Evolutionary conservation across 2,797 vertebrate species (phyloP).

Genomic region (Podarcis lilfordi): DNA sequence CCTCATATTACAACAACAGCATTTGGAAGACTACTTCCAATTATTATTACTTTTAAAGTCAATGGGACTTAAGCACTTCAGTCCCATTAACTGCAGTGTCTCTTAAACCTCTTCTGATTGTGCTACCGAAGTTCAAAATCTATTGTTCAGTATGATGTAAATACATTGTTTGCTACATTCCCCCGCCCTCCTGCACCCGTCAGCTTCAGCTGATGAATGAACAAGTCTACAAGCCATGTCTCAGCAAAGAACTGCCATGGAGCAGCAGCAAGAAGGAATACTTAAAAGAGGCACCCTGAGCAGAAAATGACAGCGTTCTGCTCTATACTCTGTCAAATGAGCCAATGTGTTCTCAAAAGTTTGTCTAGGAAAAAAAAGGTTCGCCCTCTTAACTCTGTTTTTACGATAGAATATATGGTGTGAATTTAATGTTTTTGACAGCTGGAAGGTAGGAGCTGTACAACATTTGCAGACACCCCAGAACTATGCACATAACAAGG

Average conservation of each 20-base stretch:
- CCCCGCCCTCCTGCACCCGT: neutral
- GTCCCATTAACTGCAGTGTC: neutral
- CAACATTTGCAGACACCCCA: neutral
- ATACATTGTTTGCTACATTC: neutral
- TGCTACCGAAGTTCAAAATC: no score
- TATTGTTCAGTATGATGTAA: neutral
- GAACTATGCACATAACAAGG: neutral
- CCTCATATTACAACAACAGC: neutral
- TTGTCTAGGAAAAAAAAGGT: neutral
- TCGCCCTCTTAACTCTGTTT: neutral
- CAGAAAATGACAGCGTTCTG: conserved; percentile 4
- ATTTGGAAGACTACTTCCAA: neutral
- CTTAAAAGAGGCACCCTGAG: neutral
- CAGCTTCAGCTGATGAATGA: neutral
- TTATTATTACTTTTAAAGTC: neutral
- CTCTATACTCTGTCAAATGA: neutral
- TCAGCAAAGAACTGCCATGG: neutral
- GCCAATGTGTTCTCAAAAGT: neutral
- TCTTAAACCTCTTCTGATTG: neutral
- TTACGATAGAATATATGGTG: neutral
- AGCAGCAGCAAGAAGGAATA: neutral
- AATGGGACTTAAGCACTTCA: neutral
- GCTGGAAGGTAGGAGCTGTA: neutral
- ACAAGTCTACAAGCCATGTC: neutral
- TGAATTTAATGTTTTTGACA: neutral